Evolutionary conservation across 2,797 vertebrate genomes (phyloP).

Genomic region (Xiphorhynchus erythropygius): DNA sequence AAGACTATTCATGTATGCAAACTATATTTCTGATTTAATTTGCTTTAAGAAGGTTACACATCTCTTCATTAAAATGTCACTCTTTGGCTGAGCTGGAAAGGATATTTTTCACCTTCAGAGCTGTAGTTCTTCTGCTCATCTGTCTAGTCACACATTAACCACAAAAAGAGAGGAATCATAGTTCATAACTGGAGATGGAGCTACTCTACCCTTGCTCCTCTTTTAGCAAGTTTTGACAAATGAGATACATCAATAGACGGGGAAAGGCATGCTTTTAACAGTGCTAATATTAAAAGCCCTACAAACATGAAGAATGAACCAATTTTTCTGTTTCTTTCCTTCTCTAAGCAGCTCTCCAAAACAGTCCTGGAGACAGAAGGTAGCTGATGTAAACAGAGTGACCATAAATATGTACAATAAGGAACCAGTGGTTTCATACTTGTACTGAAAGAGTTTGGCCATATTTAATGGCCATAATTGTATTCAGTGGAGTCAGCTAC

Average conservation of each 20-base stretch:
- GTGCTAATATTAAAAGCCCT: not conserved
- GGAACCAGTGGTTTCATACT: not conserved
- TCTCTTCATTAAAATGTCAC: not conserved
- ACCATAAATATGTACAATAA: not conserved
- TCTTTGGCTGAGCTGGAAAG: not conserved
- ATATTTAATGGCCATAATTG: not conserved
- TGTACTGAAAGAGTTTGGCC: not conserved
- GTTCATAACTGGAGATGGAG: not conserved
- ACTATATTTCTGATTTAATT: not conserved
- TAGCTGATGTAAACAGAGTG: not conserved
- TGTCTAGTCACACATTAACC: not conserved
- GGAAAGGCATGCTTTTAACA: not conserved
- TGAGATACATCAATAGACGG: not conserved
- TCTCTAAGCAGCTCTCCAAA: not conserved
- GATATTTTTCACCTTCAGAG: not conserved
- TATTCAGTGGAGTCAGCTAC: not conserved
- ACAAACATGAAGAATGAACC: not conserved
- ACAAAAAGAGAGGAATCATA: not conserved
- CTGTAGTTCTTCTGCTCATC: not conserved
- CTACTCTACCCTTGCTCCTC: not conserved
- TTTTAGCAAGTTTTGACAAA: not conserved
- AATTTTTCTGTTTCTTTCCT: not conserved
- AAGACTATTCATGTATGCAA: not conserved
- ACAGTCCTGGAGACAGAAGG: not conserved
- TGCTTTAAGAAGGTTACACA: not conserved